A percentile compares a stretch with the other conserved stretches of the same genome.
These are phyloP conservation scores for Platyura marginata DNA, from an alignment of 1,140 invertebrate genomes.

Conservation along the genomic window DNA sequence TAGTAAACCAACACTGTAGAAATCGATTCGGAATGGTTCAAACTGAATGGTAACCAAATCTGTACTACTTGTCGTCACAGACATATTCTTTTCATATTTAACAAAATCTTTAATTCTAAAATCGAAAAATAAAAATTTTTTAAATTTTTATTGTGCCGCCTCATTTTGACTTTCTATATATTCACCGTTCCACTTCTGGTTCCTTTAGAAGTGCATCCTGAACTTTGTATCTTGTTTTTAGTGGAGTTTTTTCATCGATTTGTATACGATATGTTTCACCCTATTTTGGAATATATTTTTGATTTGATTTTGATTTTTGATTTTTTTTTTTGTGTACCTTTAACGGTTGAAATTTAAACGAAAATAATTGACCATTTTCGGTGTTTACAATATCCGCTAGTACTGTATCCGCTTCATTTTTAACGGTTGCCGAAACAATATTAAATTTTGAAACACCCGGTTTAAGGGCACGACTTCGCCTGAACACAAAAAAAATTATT, in stretches of 20 bases:
- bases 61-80: too few relatives aligned
- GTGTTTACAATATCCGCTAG: constrained; percentile 53
- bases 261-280: constrained; percentile 64
- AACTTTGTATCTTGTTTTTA: constrained; percentile 63
- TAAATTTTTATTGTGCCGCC: constrained; percentile 17
- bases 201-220: constrained; percentile 55
- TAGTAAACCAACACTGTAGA: constrained; percentile 53
- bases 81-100: constrained; percentile 39
- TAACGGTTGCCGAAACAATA: constrained; percentile 46
- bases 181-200: constrained; percentile 46
- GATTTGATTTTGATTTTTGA: too few relatives aligned
- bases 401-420: constrained; percentile 41
- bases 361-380: constrained; percentile 37
- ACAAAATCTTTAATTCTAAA: background rate
- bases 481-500: constrained; percentile 20
- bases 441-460: constrained; percentile 56
- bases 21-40: constrained; percentile 75
- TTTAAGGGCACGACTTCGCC: constrained; percentile 57
- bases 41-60: constrained; percentile 45
- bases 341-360: constrained; percentile 45
- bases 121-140: background rate
- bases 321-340: too few relatives aligned
- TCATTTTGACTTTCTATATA: too few relatives aligned
- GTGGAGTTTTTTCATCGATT: constrained; percentile 66
- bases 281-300: too few relatives aligned